Evolutionary conservation across 2,888 invertebrate genomes (phyloP).

Genomic region (Chesias legatella): DNA sequence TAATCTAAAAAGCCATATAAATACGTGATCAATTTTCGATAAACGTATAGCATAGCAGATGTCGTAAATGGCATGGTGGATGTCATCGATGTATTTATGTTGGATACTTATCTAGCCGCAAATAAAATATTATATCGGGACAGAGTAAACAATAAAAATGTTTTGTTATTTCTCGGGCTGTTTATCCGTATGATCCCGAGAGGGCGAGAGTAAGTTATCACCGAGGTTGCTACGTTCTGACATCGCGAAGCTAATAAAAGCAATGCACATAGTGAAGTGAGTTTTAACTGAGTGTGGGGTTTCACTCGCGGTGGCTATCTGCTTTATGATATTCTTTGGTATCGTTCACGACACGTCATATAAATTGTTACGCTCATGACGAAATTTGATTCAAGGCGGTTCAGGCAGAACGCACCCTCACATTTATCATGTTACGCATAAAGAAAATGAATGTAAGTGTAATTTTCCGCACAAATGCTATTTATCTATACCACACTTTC

Average conservation of each 20-base stretch:
- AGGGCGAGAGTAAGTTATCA: conserved; percentile 51
- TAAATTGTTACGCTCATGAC: neutral
- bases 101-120: conserved; percentile 31
- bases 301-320: no score
- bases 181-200: conserved; percentile 55
- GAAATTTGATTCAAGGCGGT: no score
- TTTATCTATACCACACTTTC: no score
- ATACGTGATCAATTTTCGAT: conserved; percentile 34
- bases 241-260: conserved; percentile 21
- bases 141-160: conserved; percentile 45
- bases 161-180: conserved; percentile 48
- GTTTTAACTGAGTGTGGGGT: neutral
- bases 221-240: conserved; percentile 32
- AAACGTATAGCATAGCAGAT: conserved; percentile 33
- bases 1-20: conserved; percentile 21
- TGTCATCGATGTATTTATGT: conserved; percentile 35
- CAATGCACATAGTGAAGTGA: conserved; percentile 13
- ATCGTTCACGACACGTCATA: no score
- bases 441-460: no score
- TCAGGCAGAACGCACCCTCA: no score
- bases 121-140: conserved; percentile 43
- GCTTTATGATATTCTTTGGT: no score
- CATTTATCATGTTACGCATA: no score
- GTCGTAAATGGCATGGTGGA: conserved; percentile 34
- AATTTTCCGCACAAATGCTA: no score